A percentile compares a stretch with the other conserved stretches of the same genome.
Conservation (phyloP, 1,140 invertebrate species). For the Trinorchestia longiramus region DNA sequence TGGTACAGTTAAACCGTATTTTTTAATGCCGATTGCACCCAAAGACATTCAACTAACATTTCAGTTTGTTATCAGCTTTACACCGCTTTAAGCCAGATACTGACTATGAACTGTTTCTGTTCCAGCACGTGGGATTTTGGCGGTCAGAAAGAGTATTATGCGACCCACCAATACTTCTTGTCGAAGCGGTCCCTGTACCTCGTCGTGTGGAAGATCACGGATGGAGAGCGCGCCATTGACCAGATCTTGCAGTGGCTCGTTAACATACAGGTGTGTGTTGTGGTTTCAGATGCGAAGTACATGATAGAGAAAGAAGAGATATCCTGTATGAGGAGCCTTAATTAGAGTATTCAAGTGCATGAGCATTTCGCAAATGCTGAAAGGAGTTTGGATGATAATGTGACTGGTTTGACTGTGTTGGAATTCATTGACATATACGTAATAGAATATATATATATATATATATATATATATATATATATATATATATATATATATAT, state of each 20-base stretch:
- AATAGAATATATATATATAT: too few relatives aligned
- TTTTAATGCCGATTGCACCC: too few relatives aligned
- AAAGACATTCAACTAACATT: too few relatives aligned
- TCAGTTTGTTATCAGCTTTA: too few relatives aligned
- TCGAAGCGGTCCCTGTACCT: slow-evolving; percentile 95
- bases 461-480: too few relatives aligned
- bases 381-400: background rate
- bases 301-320: background rate
- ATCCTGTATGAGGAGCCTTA: background rate
- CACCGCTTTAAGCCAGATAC: too few relatives aligned
- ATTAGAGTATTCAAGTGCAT: background rate
- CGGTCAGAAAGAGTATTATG: slow-evolving; percentile 96
- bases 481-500: too few relatives aligned
- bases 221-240: slow-evolving; percentile 90
- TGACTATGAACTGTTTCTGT: background rate
- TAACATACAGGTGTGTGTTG: slow-evolving; percentile 82
- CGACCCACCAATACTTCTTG: slow-evolving; percentile 98
- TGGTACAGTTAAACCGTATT: too few relatives aligned
- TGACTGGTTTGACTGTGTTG: background rate
- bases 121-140: slow-evolving; percentile 97
- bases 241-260: slow-evolving; percentile 95
- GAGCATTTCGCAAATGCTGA: background rate
- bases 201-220: slow-evolving; percentile 94
- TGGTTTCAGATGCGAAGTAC: background rate
- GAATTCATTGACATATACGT: too few relatives aligned